These are phyloP conservation scores for Sphenopsis melanotis DNA, from an alignment of 2,797 vertebrate species.

Conservation along the genomic window DNA sequence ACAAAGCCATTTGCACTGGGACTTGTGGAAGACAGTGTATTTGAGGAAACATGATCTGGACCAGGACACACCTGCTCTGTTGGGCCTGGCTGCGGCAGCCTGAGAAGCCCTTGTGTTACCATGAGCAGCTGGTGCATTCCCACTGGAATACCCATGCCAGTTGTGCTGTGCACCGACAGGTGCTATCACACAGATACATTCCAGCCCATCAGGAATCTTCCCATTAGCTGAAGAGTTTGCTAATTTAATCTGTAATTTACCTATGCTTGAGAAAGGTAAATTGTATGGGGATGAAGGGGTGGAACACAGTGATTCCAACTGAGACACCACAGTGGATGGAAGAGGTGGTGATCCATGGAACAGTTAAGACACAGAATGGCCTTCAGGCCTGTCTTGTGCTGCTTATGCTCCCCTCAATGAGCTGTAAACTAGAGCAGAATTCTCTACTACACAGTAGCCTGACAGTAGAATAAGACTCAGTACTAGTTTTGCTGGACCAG, in stretches of 20 bases:
- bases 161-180: background rate
- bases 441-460: background rate
- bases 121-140: background rate
- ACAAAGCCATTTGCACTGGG: background rate
- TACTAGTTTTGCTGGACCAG: background rate
- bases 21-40: background rate
- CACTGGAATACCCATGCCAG: rapidly evolving
- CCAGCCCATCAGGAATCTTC: background rate
- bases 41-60: background rate
- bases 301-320: rapidly evolving
- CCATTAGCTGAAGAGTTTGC: background rate
- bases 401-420: background rate
- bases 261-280: background rate
- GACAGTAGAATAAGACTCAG: background rate
- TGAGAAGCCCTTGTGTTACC: background rate
- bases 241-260: background rate
- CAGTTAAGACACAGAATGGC: rapidly evolving
- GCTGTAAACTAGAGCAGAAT: background rate
- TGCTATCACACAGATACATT: background rate
- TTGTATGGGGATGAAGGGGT: background rate
- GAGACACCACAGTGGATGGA: rapidly evolving
- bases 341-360: background rate
- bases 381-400: background rate
- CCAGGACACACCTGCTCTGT: background rate
- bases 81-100: background rate